Conservation (phyloP, 2,113 vertebrate genomes). For the Smithornis capensis region DNA sequence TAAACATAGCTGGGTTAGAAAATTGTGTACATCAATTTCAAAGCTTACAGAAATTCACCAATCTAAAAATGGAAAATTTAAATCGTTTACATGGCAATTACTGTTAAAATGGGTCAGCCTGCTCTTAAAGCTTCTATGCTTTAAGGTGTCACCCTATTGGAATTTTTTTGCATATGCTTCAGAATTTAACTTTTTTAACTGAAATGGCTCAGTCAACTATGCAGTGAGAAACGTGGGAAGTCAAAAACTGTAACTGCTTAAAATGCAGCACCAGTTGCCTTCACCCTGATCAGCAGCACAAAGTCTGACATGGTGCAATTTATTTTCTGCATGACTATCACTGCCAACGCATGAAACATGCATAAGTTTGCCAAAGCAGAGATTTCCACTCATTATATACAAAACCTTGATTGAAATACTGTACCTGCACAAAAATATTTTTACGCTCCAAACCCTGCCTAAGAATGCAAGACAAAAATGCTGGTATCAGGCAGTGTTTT, state of each 20-base stretch:
- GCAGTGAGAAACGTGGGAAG: neutral
- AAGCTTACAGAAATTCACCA: neutral
- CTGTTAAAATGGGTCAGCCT: neutral
- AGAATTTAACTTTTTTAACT: neutral
- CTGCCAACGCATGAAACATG: constrained; percentile 34
- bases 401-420: neutral
- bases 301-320: neutral
- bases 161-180: neutral
- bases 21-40: neutral
- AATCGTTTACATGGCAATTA: neutral
- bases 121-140: neutral
- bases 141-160: neutral
- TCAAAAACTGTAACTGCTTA: neutral
- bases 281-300: neutral
- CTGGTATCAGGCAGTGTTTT: neutral
- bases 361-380: constrained; percentile 2
- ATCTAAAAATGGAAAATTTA: neutral
- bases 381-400: neutral
- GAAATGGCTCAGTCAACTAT: neutral
- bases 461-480: neutral
- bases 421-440: neutral
- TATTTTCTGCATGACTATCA: constrained; percentile 39
- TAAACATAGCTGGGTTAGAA: neutral
- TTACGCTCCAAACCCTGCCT: neutral
- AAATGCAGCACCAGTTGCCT: constrained; percentile 22